A percentile compares a stretch with the other conserved stretches of the same genome.
Conservation (phyloP, 2,113 vertebrate genomes). For the Edolisoma coerulescens region DNA sequence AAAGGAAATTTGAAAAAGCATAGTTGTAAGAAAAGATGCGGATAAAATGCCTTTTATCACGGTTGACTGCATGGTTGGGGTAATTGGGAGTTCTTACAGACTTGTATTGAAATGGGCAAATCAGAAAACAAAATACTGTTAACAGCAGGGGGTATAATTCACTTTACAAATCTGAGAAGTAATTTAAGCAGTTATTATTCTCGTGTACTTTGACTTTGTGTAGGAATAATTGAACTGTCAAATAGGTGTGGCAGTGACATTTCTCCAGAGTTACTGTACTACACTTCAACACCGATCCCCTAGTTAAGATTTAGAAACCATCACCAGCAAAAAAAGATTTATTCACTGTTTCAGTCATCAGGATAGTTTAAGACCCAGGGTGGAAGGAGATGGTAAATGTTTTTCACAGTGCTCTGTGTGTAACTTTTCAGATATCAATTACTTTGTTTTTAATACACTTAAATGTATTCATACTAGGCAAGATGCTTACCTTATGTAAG, state of each 20-base stretch:
- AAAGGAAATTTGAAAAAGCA: background rate
- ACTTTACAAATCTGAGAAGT: background rate
- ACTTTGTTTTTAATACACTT: constrained; percentile 17
- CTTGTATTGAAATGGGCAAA: background rate
- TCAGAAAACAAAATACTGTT: background rate
- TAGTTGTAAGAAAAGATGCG: background rate
- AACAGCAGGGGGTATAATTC: background rate
- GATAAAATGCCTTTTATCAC: background rate
- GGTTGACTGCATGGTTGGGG: background rate
- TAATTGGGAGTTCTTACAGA: background rate
- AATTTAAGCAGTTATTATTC: background rate
- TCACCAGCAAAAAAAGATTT: background rate
- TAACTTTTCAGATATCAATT: constrained; percentile 46
- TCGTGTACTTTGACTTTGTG: background rate
- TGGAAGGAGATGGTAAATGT: background rate
- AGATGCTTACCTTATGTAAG: background rate
- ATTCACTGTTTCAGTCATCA: background rate
- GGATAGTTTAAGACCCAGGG: background rate
- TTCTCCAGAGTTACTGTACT: background rate
- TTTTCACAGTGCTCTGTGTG: background rate
- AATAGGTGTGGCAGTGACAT: background rate
- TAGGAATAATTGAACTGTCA: constrained; percentile 3
- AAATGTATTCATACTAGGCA: background rate
- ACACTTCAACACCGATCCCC: background rate
- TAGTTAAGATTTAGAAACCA: background rate